Evolutionary conservation across 2,113 vertebrate genomes (phyloP), one percentile per base, ranked within the genome.

Genomic region (Peucedramus taeniatus): DNA sequence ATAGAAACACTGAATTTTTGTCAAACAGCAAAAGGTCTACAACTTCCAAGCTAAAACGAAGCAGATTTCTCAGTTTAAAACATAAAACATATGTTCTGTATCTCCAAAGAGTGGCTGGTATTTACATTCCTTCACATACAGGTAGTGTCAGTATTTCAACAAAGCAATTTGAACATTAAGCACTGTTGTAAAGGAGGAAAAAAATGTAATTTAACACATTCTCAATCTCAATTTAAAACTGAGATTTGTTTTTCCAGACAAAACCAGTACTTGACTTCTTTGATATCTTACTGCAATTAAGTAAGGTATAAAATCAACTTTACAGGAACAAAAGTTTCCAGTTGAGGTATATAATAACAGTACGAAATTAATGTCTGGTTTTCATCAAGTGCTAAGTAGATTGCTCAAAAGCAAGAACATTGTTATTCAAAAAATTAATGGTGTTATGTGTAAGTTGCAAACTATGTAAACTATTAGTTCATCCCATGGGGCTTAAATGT

Each of bases 391-490:
- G 5, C 61, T 80, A 82, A 91, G 85, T 4, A 84, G 82, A 71
- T 54, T 89, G 76, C 74, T 92, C 79, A 91, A 85, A 93, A 94
- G 75, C 33, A 87, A 79, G 74, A 84, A 71, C 86, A 87, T 0
- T 59, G 72, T 71, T 88, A 94, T 85, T 91, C 60, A 49, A 94
- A 95, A 95, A 95, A 96, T 74, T 79, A 92, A 95, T 42, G 50
- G 77, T 2, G 4, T 70, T 81, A 70, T 66, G 81, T 90, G 57
- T 77, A 91, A 97, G 78, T 82, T 93, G 70, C 83, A 93, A 95
- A 93, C 92, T 92, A 93, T 91, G 90, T 80, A 87, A 94, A 92
- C 90, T 92, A 81, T 93, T 87, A 95, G 56, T 87, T 68, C 83
- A 78, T 95, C 91, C 91, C 94, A 57, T 1, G 57, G 65, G 83